These are phyloP conservation scores for Halocynthia roretzi DNA, from an alignment of 23 tunicate genomes.

Conservation along the genomic window DNA sequence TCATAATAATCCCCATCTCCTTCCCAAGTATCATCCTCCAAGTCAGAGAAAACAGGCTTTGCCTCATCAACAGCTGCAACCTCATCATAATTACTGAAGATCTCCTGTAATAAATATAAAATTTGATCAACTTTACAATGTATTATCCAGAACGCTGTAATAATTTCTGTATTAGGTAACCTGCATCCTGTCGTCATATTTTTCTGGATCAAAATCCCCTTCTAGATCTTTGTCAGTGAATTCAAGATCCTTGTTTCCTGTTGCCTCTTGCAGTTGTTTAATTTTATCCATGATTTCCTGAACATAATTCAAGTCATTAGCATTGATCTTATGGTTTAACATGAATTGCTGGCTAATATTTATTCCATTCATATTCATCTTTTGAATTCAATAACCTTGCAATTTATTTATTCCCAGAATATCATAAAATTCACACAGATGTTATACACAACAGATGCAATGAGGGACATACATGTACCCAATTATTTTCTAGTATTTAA, in stretches of 20 bases:
- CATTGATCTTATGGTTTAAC: no score
- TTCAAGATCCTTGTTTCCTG: constrained; percentile 65
- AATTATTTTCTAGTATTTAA: no score
- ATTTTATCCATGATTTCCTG: constrained; percentile 79
- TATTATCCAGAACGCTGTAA: neutral
- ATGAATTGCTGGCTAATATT: neutral
- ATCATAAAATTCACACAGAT: no score
- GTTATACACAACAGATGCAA: no score
- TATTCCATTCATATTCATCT: neutral
- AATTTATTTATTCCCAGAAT: no score
- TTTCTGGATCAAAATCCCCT: constrained; percentile 58
- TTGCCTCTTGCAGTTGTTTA: constrained; percentile 45
- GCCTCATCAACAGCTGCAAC: constrained; percentile 33
- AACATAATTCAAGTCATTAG: no score
- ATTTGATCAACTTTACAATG: neutral
- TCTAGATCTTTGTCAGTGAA: constrained; percentile 51
- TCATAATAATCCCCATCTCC: constrained; percentile 27
- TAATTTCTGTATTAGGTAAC: constrained; percentile 6
- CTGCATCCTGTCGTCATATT: constrained; percentile 83
- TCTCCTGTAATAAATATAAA: constrained; percentile 28
- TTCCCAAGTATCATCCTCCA: constrained; percentile 43
- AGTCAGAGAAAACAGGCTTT: constrained; percentile 81
- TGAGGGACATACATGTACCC: no score
- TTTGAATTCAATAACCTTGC: no score
- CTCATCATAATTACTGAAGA: constrained; percentile 55